These are phyloP conservation scores for Oscheius sp. DNA, from an alignment of 2,888 invertebrate genomes.

Conservation along the genomic window DNA sequence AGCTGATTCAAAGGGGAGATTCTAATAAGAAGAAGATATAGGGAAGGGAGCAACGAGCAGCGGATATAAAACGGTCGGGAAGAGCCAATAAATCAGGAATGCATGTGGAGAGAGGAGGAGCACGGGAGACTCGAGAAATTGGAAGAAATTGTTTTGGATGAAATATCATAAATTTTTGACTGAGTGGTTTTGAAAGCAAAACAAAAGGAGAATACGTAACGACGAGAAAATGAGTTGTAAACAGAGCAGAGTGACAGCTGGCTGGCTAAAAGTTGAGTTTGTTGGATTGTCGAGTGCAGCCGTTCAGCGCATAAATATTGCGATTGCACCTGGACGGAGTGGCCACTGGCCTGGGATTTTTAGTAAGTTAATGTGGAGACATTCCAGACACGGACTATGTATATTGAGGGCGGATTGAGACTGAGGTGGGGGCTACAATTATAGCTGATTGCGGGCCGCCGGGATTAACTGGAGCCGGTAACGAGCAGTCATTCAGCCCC, in stretches of 20 bases:
- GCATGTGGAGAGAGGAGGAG: no score
- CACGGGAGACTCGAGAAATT: neutral
- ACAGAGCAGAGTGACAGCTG: no score
- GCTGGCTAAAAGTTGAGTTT: neutral
- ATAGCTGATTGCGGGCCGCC: constrained; percentile 13
- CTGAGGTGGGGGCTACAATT: neutral
- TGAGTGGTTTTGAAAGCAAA: neutral
- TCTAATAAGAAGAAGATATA: neutral
- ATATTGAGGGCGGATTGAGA: no score
- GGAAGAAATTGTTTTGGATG: neutral
- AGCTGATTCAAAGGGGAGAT: neutral
- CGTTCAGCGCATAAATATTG: neutral
- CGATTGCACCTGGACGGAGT: neutral
- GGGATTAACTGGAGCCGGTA: constrained; percentile 9
- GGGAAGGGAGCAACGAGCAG: neutral
- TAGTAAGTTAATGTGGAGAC: neutral
- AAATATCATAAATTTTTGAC: no score
- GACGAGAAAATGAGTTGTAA: neutral
- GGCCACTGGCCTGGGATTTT: neutral
- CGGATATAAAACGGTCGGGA: neutral
- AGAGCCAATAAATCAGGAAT: no score
- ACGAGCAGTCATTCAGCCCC: neutral
- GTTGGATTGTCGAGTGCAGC: neutral
- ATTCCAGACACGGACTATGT: no score
- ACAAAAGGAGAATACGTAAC: neutral